Evolutionary conservation across 2,797 vertebrate species (phyloP).

Genomic region (Lacerta bilineata): DNA sequence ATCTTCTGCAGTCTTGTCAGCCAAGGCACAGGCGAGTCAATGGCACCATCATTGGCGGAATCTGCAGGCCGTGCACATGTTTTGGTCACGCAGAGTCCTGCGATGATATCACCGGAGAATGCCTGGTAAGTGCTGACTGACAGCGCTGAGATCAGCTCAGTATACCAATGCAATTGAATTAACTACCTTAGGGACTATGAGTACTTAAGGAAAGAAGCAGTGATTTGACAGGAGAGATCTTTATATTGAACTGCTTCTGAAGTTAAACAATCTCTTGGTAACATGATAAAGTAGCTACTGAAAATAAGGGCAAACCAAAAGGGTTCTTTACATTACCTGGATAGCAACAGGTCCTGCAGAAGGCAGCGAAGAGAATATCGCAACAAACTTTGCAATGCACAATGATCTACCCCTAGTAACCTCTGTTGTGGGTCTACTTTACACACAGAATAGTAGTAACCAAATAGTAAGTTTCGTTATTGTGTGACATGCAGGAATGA

Average conservation of each 20-base stretch:
- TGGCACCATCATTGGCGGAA: conserved; percentile 85
- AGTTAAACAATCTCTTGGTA: conserved; percentile 23
- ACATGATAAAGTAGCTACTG: not conserved
- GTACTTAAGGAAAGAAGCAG: conserved; percentile 42
- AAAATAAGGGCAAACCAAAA: conserved; percentile 16
- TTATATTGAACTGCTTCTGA: conserved; percentile 49
- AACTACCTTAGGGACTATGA: conserved; percentile 23
- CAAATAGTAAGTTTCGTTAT: conserved; percentile 29
- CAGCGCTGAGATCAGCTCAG: not conserved
- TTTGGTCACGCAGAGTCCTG: conserved; percentile 87
- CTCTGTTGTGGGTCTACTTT: not conserved
- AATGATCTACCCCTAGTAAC: conserved; percentile 18
- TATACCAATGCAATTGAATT: conserved; percentile 23
- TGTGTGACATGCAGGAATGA: not conserved
- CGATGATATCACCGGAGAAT: conserved; percentile 88
- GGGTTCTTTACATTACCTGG: conserved; percentile 45
- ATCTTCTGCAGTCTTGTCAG: conserved; percentile 84
- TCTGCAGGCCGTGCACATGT: conserved; percentile 90
- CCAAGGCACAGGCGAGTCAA: conserved; percentile 88
- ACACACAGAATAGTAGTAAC: conserved; percentile 23
- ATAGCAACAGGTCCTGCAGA: conserved; percentile 39
- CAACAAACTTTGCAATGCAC: conserved; percentile 7
- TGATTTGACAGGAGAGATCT: conserved; percentile 13
- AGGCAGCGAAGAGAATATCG: conserved; percentile 20
- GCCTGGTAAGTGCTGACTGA: conserved; percentile 85